Evolutionary conservation across 2,797 vertebrate genomes (phyloP), one percentile per base, ranked within the genome.

Genomic region (Parauchenoglanis punctatus): DNA sequence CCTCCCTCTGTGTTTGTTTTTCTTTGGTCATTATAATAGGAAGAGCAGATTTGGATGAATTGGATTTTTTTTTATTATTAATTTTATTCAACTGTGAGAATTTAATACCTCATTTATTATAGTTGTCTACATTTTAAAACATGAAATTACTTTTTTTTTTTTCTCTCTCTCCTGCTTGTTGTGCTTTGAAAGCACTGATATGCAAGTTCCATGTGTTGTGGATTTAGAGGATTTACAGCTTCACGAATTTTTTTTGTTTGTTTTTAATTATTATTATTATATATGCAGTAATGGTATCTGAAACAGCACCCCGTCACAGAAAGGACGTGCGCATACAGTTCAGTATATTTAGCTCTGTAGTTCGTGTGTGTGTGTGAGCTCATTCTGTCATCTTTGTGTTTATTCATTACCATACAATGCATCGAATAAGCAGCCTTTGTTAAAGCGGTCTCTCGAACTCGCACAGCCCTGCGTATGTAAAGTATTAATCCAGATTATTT

Each of bases 21-120:
- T 0, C 7, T 5, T 46, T 1, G 15, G 0, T n/a, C 54, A 20
- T 81, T 46, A 13, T 17, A n/a, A 63, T 46, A 44, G 35, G 80
- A 46, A 82, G 40, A 28, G 13, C 44, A 49, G 13, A 61, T 81
- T 63, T 18, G 23, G 7, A 65, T 28, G 15, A 17, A 46, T 44
- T 63, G 18, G 56, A 59, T 35, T 8, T 31, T n/a, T 15, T 76
- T 15, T 58, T 58, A 0, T 59, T 3, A 12, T 35, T 13, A 20
- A 25, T 40, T 35, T 58, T 49, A 2, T 13, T 49, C 44, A 28
- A 28, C 59, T 82, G 59, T 81, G 80, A 63, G 59, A 65, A 65
- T 82, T 82, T 82, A 82, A 82, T 82, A 82, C 80, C 80, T 82
- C 80, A 82, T 49, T 63, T 65, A 49, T 11, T 28, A 1, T 46